phyloP scores from a whole-genome alignment of 2,797 vertebrate genomes.

The Psittacula echo region DNA sequence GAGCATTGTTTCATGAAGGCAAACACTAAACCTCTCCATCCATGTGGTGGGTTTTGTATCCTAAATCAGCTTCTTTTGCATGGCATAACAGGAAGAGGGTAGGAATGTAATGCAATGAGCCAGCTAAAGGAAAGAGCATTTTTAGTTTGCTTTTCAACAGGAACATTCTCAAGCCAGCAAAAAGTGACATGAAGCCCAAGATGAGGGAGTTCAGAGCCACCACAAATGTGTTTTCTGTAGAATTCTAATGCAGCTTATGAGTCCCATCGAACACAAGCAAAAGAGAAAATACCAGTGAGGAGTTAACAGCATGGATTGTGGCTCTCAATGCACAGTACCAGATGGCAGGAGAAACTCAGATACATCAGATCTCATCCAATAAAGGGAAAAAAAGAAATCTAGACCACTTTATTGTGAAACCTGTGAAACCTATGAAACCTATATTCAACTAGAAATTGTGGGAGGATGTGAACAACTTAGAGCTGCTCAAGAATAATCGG shows the following conservation, averaged over 20 bases:
- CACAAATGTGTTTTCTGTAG: not conserved
- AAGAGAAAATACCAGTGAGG: not conserved
- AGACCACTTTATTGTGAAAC: not conserved
- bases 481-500: not conserved
- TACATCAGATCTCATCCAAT: conserved; percentile 24
- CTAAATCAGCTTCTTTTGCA: not conserved
- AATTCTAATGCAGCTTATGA: not conserved
- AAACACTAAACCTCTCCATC: not conserved
- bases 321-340: not conserved
- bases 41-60: not conserved
- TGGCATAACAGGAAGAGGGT: not conserved
- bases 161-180: not conserved
- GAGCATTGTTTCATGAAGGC: not conserved
- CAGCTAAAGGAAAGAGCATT: not conserved
- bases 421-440: not conserved
- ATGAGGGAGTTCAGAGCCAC: not conserved
- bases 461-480: not conserved
- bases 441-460: not conserved
- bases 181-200: not conserved
- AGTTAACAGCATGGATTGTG: not conserved
- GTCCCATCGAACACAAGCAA: not conserved
- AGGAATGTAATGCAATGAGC: not conserved
- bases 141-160: not conserved
- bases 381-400: not conserved
- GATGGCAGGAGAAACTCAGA: conserved; percentile 19